Percentiles rank a stretch among this genome's conserved stretches.
Evolutionary conservation across 1,140 invertebrate genomes (phyloP).

Genomic region (Drosophila jambulina): DNA sequence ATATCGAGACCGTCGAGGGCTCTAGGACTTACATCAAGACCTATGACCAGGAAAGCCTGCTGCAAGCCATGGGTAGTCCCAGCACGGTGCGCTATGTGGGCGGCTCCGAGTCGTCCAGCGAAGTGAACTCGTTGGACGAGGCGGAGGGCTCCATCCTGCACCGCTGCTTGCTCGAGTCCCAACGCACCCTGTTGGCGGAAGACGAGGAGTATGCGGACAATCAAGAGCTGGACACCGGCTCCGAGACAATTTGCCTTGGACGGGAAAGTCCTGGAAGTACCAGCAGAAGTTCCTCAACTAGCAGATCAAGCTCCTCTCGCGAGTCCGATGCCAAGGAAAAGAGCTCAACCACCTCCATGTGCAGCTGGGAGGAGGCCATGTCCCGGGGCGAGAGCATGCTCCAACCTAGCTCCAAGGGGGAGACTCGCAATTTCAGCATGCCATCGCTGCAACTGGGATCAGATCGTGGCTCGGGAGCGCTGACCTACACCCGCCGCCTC

Average conservation of each 20-base stretch:
- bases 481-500: slow-evolving; percentile 29
- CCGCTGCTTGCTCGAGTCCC: slow-evolving; percentile 31
- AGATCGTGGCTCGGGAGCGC: slow-evolving; percentile 12
- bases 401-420: neutral
- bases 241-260: slow-evolving; percentile 32
- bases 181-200: slow-evolving; percentile 1
- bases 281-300: slow-evolving; percentile 6
- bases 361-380: slow-evolving; percentile 61
- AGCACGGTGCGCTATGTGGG: slow-evolving; percentile 57
- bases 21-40: slow-evolving; percentile 62
- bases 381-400: slow-evolving; percentile 22
- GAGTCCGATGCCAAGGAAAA: slow-evolving; percentile 12
- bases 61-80: slow-evolving; percentile 18
- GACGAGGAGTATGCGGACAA: slow-evolving; percentile 10
- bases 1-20: neutral
- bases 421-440: slow-evolving; percentile 13
- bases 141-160: slow-evolving; percentile 66
- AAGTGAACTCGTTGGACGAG: slow-evolving; percentile 55
- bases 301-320: neutral
- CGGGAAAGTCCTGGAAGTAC: neutral
- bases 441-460: slow-evolving; percentile 48
- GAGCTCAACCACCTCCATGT: slow-evolving; percentile 65
- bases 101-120: slow-evolving; percentile 54
- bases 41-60: slow-evolving; percentile 17
- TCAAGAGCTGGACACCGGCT: slow-evolving; percentile 41